Base-by-base conservation (phyloP, 2,888 invertebrate species). In the Dusona sp. region DNA sequence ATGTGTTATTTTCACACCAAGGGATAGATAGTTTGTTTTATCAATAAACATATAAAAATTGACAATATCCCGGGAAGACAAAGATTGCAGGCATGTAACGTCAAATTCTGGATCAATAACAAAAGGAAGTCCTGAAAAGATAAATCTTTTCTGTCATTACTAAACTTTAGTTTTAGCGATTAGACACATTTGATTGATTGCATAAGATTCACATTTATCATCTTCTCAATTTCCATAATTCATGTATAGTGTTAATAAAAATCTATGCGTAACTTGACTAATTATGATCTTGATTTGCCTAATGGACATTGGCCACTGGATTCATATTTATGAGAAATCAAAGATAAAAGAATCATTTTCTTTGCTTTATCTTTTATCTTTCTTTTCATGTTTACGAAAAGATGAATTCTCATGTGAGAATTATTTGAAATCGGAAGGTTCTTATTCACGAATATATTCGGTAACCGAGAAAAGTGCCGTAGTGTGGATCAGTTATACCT, bases 401-500 rank as follows among this genome's bases (percentile, higher is more conserved):
- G 29, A 51, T 51, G 7, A 61, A 61, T 61, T 16, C 11, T 3
- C 29, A 22, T 61, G 57, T 16, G 54, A 51, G 3, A 51, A 33
- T 51, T 11, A 33, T 25, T 3, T 22, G 29, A 22, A 72, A 83
- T 64, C 33, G 38, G 48, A 13, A 54, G 61, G 54, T 82, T 64
- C 68, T 54, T 79, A 79, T 85, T 82, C 75, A 79, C 70, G 74
- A 73, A 67, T 79, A 81, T 78, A 67, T 81, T 78, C 45, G 57
- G 33, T 73, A 77, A 85, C 33, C 51, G 48, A 64, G 82, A 82
- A 78, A 79, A 79, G 75, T 68, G 54, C 65, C 38, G 64, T 51
- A 68, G 68, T 67, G 74, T 54, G 48, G 73, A 42, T 42, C 78
- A 61, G 54, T 73, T 81, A 72, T 54, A 81, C 79, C 87, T 93